Evolutionary conservation across 2,888 invertebrate species (phyloP).

Genomic region (Acanthopleura granulata): DNA sequence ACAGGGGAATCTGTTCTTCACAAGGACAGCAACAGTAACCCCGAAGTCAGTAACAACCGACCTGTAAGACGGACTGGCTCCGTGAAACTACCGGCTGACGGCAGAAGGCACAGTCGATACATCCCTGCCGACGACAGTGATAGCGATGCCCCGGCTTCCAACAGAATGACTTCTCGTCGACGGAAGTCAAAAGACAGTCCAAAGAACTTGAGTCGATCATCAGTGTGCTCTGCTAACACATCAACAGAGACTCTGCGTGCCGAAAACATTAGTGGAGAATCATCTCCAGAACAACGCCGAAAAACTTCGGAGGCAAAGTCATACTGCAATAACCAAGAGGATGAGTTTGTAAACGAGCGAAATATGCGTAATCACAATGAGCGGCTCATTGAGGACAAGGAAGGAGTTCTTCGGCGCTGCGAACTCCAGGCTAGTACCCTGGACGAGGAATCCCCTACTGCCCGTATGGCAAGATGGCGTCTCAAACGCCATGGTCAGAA

Average conservation of each 20-base stretch:
- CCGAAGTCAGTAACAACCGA: slow-evolving; percentile 32
- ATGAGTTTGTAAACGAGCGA: slow-evolving; percentile 6
- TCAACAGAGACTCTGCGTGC: slow-evolving; percentile 61
- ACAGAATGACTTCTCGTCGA: slow-evolving; percentile 40
- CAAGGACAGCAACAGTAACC: slow-evolving; percentile 33
- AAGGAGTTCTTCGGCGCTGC: neutral
- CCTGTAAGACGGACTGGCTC: slow-evolving; percentile 41
- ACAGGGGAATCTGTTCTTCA: slow-evolving; percentile 34
- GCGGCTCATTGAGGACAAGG: neutral
- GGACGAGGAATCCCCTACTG: slow-evolving; percentile 47
- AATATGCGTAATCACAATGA: neutral
- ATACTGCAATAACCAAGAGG: neutral
- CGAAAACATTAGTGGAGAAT: slow-evolving; percentile 47
- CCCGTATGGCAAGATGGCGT: slow-evolving; percentile 52
- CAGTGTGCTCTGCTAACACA: slow-evolving; percentile 57
- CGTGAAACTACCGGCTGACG: slow-evolving; percentile 45
- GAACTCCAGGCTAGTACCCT: neutral
- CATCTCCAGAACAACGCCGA: slow-evolving; percentile 46
- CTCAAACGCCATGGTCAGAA: slow-evolving; percentile 41
- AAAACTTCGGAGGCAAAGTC: slow-evolving; percentile 19
- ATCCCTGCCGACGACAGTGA: slow-evolving; percentile 57
- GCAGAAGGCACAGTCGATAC: slow-evolving; percentile 50
- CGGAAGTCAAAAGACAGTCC: slow-evolving; percentile 55
- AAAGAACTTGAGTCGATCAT: slow-evolving; percentile 50
- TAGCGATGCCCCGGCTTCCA: slow-evolving; percentile 44